phyloP scores from a whole-genome alignment of 2,113 vertebrate genomes.

The Caranx ignobilis region DNA sequence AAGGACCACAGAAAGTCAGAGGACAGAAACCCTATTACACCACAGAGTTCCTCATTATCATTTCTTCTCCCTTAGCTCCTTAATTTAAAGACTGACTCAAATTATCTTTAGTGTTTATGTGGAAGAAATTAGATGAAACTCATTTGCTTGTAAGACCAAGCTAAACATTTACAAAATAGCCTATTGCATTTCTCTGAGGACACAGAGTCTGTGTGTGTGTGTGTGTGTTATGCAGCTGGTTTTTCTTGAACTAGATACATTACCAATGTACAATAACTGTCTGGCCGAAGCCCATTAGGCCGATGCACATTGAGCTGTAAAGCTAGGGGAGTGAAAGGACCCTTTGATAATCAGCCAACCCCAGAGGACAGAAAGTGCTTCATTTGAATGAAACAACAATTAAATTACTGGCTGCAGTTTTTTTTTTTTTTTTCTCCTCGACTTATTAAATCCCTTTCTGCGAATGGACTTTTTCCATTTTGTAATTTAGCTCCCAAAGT shows the following conservation, averaged over 20 bases:
- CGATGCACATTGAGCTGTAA: constrained; percentile 48
- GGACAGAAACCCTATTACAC: constrained; percentile 39
- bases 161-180: constrained; percentile 61
- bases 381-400: constrained; percentile 81
- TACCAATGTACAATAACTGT: constrained; percentile 62
- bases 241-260: constrained; percentile 61
- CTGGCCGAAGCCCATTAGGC: constrained; percentile 64
- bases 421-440: constrained; percentile 17
- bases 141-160: constrained; percentile 51
- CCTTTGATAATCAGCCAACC: constrained; percentile 70
- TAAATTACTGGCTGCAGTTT: constrained; percentile 73
- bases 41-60: constrained; percentile 28
- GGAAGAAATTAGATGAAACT: constrained; percentile 48
- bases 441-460: constrained; percentile 69
- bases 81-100: constrained; percentile 47
- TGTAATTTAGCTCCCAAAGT: constrained; percentile 61
- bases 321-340: constrained; percentile 56
- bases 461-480: constrained; percentile 65
- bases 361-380: constrained; percentile 67
- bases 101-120: constrained; percentile 52
- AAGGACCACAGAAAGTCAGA: constrained; percentile 28
- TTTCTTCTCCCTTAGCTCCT: constrained; percentile 26
- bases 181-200: constrained; percentile 56
- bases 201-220: constrained; percentile 1
- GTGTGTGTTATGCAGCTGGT: constrained; percentile 31